Percentiles rank a stretch among this genome's conserved stretches.
These are phyloP conservation scores for Slavum lentiscoides DNA, from an alignment of 2,888 invertebrate genomes.

Conservation along the genomic window DNA sequence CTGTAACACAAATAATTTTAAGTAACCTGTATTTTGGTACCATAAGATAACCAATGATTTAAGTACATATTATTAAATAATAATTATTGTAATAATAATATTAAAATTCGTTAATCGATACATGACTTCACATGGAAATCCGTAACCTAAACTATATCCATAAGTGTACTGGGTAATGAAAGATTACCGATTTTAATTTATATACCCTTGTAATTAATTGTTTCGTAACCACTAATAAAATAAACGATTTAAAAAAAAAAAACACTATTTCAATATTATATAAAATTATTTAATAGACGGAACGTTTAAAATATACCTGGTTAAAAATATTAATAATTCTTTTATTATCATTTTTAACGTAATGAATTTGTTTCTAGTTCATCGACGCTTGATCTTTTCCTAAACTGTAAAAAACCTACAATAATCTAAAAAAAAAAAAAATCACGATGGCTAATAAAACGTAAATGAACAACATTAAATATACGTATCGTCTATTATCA, in stretches of 20 bases:
- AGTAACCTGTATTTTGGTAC: slow-evolving; percentile 19
- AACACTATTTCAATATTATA: not conserved
- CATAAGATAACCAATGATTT: not conserved
- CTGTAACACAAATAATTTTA: slow-evolving; percentile 68
- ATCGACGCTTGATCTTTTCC: not conserved
- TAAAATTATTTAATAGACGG: not conserved
- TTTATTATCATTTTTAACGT: not conserved
- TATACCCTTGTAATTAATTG: not conserved
- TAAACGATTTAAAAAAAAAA: not conserved
- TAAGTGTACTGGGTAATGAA: not conserved
- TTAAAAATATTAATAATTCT: not conserved
- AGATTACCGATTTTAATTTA: not conserved
- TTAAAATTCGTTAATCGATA: not conserved
- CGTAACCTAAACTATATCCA: not conserved
- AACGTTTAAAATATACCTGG: not conserved
- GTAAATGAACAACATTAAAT: not conserved
- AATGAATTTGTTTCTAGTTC: not conserved
- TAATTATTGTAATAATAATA: not conserved
- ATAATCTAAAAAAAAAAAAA: not conserved
- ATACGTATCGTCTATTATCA: not conserved
- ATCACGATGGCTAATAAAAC: not conserved
- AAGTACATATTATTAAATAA: slow-evolving; percentile 11
- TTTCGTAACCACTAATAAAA: slow-evolving; percentile 34
- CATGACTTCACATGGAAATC: not conserved
- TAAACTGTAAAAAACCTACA: not conserved